Evolutionary conservation across 2,113 vertebrate genomes (phyloP), one percentile per base, ranked within the genome.

Genomic region (Oophaga pumilio): DNA sequence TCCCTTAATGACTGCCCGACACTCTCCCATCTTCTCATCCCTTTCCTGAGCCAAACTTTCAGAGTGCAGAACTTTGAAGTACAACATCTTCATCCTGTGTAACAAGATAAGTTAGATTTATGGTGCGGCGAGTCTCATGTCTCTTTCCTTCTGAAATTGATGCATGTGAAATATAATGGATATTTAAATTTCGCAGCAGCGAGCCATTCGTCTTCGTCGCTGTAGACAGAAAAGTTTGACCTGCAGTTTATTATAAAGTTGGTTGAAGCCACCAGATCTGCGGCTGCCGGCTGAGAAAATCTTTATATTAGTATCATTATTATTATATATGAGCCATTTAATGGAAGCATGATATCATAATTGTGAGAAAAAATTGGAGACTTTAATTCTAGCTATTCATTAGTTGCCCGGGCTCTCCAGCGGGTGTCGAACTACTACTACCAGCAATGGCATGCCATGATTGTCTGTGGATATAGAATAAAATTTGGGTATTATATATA

Each of bases 81-180:
- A 3, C 57, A 68, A 79, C 50, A 69, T 79, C 68, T 86, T 66
- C 60, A 86, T 28, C 69, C 59, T 5, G 24, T 11, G 62, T 56
- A 56, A 69, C 24, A 24, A 28, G 69, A 76, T 86, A 79, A 82
- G 77, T 81, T 73, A 87, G 77, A 87, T 82, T 87, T 87, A 87
- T 87, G 85, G 52, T 60, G 53, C 77, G 49, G 85, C 28, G 15
- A 33, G 52, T 53, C 33, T 33, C 71, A 43, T 77, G 60, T 79
- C 85, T 87, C 85, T 68, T 81, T 77, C 73, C 26, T 78, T 82
- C 49, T 81, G 77, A 80, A 87, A 68, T 85, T 85, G 84, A 85
- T 85, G 84, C 57, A 85, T 85, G 84, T 85, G 84, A 85, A 76
- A 77, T 85, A 85, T 85, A 85, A 85, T 85, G 77, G 84, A 85